phyloP scores from a whole-genome alignment of 2,888 invertebrate species.

The Digitonthophagus gazella region DNA sequence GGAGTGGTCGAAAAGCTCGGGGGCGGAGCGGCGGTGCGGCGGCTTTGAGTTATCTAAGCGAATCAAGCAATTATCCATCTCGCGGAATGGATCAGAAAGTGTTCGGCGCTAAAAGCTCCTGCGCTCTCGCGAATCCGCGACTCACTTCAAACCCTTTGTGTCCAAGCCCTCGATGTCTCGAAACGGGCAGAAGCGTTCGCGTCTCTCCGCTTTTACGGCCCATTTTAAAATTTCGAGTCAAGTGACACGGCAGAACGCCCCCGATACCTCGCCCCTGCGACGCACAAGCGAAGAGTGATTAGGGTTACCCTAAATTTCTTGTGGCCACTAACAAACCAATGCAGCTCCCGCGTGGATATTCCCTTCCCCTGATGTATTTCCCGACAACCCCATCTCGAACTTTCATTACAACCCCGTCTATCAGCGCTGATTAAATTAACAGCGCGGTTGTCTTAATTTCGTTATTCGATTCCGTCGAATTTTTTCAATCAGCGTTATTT shows the following conservation, averaged over 20 bases:
- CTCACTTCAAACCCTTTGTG: background rate
- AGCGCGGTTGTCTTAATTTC: slow-evolving; percentile 11
- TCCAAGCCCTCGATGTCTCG: too few species aligned
- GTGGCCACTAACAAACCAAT: slow-evolving; percentile 40
- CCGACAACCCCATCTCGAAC: slow-evolving; percentile 13
- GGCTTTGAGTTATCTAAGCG: slow-evolving; percentile 31
- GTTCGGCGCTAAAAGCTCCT: background rate
- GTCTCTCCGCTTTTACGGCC: background rate
- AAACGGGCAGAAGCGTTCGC: too few species aligned
- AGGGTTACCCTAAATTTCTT: slow-evolving; percentile 40
- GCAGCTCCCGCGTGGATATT: slow-evolving; percentile 33
- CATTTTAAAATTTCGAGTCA: slow-evolving; percentile 4
- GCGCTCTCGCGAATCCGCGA: background rate
- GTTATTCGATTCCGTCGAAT: slow-evolving; percentile 2
- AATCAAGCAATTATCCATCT: slow-evolving; percentile 30
- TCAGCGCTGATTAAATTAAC: slow-evolving; percentile 15
- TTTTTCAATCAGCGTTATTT: background rate
- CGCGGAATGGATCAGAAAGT: slow-evolving; percentile 4
- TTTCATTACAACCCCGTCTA: slow-evolving; percentile 15
- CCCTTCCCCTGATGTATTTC: slow-evolving; percentile 19
- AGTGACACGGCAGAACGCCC: slow-evolving; percentile 23
- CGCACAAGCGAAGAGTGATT: slow-evolving; percentile 36
- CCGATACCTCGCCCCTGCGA: slow-evolving; percentile 30
- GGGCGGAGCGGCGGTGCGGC: slow-evolving; percentile 25
- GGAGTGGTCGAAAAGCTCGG: slow-evolving; percentile 28